Conservation (phyloP, 2,797 vertebrate species). For the Momotus momota region DNA sequence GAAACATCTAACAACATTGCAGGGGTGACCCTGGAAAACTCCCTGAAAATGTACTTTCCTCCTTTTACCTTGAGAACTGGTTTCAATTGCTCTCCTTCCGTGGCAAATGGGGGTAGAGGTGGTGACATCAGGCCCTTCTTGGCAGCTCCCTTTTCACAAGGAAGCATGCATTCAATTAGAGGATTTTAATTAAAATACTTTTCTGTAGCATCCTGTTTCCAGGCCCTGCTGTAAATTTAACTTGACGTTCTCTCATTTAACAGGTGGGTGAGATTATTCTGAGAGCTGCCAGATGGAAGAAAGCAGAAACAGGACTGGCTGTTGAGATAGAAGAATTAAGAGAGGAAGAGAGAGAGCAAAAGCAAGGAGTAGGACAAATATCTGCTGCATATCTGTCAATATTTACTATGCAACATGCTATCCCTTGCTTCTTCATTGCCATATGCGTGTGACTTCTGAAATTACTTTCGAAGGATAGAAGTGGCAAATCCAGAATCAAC, state of each 20-base stretch:
- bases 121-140: conserved; percentile 75
- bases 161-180: conserved; percentile 83
- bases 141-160: conserved; percentile 78
- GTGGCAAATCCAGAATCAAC: background rate
- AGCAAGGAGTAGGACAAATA: conserved; percentile 15
- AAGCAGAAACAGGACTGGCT: conserved; percentile 70
- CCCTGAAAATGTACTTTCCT: conserved; percentile 43
- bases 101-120: conserved; percentile 73
- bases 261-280: conserved; percentile 92
- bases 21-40: conserved; percentile 26
- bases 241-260: conserved; percentile 88
- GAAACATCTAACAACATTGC: background rate
- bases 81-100: conserved; percentile 71
- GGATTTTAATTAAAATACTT: conserved; percentile 88
- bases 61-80: conserved; percentile 51
- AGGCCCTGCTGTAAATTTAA: conserved; percentile 89
- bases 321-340: conserved; percentile 65
- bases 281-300: conserved; percentile 83
- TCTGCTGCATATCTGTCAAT: conserved; percentile 53
- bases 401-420: conserved; percentile 11
- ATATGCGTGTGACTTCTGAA: background rate
- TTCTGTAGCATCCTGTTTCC: conserved; percentile 85
- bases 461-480: conserved; percentile 50
- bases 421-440: background rate
- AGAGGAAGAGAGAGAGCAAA: conserved; percentile 66